Base-by-base conservation (phyloP, 2,888 invertebrate species). In the Sesia apiformis region DNA sequence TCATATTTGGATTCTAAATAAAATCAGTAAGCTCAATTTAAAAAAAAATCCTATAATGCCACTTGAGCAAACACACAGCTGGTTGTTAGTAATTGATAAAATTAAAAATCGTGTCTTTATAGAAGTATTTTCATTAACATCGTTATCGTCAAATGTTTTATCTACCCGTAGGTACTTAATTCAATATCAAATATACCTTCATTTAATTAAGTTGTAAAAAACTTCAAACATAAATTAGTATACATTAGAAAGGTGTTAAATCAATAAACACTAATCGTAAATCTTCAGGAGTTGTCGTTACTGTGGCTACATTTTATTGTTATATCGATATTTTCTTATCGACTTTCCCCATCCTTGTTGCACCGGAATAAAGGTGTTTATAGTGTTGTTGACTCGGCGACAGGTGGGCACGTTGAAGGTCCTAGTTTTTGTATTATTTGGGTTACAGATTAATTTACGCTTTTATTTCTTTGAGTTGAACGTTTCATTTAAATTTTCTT, bases 301-400 rank as follows among this genome's bases (percentile, higher is more conserved):
- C n/a, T 46, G 46, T 46, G n/a, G 4, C 46, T 46, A 46, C n/a
- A 46, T 46, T 46, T 46, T 46, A 46, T 46, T 46, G 46, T 46
- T 46, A 8, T 46, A 46, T 46, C 46, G 46, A 46, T 46, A 46
- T 46, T 23, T 4, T 46, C 46, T 46, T 46, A 46, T 23, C 23
- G 23, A 46, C 3, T 5, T 8, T 23, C n/a, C 8, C 43, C 43
- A n/a, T 46, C 46, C n/a, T 23, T 46, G 23, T 8, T 46, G 23
- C 23, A 23, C 46, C 46, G 46, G 46, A 46, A 46, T 57, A 65
- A 66, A 67, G 62, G 60, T 58, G 67, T 72, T 65, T 65, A 67
- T 69, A 67, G 67, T 67, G 65, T 55, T 75, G 74, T 74, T 75
- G 73, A 74, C 74, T 64, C 61, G 64, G 56, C 63, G 77, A 74